Conservation (phyloP, 2,113 vertebrate species). For the Otocyon megalotis region DNA sequence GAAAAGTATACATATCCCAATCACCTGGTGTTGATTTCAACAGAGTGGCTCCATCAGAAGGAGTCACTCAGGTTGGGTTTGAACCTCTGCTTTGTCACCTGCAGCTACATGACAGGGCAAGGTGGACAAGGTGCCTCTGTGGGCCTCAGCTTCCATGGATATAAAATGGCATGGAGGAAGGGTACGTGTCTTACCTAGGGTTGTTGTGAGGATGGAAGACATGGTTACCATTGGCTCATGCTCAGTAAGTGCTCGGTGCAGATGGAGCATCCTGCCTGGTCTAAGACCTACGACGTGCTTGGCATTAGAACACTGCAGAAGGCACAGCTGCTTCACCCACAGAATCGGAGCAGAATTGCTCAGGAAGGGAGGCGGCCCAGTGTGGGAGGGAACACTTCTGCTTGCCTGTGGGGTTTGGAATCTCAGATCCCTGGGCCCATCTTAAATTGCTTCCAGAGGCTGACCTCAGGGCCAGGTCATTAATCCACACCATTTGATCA, state of each 20-base stretch:
- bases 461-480: not conserved
- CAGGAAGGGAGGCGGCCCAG: constrained; percentile 39
- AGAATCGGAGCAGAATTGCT: not conserved
- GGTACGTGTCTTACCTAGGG: not conserved
- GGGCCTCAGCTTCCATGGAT: not conserved
- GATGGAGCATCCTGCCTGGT: not conserved
- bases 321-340: not conserved
- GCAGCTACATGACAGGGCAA: not conserved
- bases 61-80: not conserved
- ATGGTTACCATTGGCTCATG: accelerated
- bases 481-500: not conserved
- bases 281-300: accelerated
- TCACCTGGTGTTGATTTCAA: not conserved
- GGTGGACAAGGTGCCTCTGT: not conserved
- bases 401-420: not conserved
- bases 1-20: not conserved
- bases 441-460: not conserved
- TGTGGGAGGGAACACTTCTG: constrained; percentile 61
- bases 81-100: not conserved
- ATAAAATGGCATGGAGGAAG: not conserved
- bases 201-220: not conserved
- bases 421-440: not conserved
- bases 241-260: accelerated
- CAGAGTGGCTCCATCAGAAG: not conserved
- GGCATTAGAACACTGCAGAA: not conserved